These are phyloP conservation scores for Dioctria rufipes DNA, from an alignment of 2,888 invertebrate species.

Conservation along the genomic window DNA sequence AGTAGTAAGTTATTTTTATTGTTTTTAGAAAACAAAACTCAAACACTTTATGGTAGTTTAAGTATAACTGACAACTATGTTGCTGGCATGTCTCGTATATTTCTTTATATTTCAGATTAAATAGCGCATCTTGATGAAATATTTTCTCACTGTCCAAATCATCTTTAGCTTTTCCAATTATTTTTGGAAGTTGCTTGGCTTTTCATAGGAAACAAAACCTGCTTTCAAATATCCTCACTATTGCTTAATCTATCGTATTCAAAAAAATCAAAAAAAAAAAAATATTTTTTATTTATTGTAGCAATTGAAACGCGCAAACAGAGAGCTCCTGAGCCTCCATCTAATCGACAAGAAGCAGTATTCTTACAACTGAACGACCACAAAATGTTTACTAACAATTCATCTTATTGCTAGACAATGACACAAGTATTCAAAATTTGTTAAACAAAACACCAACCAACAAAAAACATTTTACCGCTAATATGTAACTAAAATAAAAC, in stretches of 20 bases:
- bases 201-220: conserved; percentile 17
- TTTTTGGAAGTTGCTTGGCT: conserved; percentile 36
- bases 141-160: conserved; percentile 43
- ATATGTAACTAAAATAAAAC: neutral
- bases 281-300: conserved; percentile 50
- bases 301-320: conserved; percentile 59
- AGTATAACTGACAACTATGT: neutral
- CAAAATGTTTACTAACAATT: conserved; percentile 33
- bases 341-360: conserved; percentile 32
- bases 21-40: neutral
- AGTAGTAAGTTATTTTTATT: conserved; percentile 17
- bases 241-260: neutral
- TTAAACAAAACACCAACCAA: neutral
- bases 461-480: conserved; percentile 16
- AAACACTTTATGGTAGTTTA: conserved; percentile 1
- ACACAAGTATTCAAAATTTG: neutral
- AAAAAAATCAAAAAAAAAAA: conserved; percentile 15
- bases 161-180: conserved; percentile 22
- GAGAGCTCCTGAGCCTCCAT: conserved; percentile 61
- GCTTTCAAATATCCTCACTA: neutral
- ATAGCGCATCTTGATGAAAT: conserved; percentile 20
- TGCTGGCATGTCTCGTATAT: conserved; percentile 17
- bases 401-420: conserved; percentile 43
- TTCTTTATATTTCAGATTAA: conserved; percentile 43
- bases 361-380: conserved; percentile 41